Percentiles rank a stretch among this genome's conserved stretches.
phyloP scores from a whole-genome alignment of 2,888 invertebrate species.

The Rapana venosa region DNA sequence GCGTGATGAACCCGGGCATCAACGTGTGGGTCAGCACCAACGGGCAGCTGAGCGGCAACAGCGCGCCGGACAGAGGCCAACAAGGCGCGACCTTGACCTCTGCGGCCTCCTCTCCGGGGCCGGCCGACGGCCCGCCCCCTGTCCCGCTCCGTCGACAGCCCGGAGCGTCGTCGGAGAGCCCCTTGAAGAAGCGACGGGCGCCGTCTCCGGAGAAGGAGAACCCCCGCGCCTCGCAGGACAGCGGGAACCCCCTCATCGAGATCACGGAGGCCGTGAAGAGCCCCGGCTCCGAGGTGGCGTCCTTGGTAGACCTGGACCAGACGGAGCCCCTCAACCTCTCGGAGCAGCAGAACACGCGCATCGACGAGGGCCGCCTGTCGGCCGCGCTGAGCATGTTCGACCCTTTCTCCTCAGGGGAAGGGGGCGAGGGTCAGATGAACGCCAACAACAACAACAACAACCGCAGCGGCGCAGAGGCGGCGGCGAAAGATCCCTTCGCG shows the following conservation, averaged over 20 bases:
- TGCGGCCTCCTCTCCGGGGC: background rate
- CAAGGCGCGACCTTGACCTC: background rate
- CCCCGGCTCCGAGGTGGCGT: background rate
- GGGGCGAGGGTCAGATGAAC: slow-evolving; percentile 7
- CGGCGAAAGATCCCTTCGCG: background rate
- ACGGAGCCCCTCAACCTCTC: slow-evolving; percentile 55
- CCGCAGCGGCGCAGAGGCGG: background rate
- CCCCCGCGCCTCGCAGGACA: slow-evolving; percentile 45
- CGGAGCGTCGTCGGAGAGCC: background rate
- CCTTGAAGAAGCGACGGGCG: background rate
- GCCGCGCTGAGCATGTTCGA: slow-evolving; percentile 71
- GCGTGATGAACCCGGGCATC: slow-evolving; percentile 45
- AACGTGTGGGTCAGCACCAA: slow-evolving; percentile 52
- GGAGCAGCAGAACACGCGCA: slow-evolving; percentile 72
- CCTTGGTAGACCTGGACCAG: slow-evolving; percentile 26
- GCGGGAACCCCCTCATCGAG: slow-evolving; percentile 47
- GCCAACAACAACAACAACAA: slow-evolving; percentile 35
- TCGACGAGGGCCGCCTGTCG: slow-evolving; percentile 72
- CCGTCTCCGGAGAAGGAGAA: background rate
- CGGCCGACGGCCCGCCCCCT: background rate
- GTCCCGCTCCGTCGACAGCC: slow-evolving; percentile 6
- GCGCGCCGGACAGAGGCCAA: slow-evolving; percentile 20
- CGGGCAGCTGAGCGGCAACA: slow-evolving; percentile 48
- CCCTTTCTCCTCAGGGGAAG: slow-evolving; percentile 49
- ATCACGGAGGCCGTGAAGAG: slow-evolving; percentile 37